A percentile compares a stretch with the other conserved stretches of the same genome.
These are phyloP conservation scores for Sycophila texana DNA, from an alignment of 2,888 invertebrate genomes.

Conservation along the genomic window DNA sequence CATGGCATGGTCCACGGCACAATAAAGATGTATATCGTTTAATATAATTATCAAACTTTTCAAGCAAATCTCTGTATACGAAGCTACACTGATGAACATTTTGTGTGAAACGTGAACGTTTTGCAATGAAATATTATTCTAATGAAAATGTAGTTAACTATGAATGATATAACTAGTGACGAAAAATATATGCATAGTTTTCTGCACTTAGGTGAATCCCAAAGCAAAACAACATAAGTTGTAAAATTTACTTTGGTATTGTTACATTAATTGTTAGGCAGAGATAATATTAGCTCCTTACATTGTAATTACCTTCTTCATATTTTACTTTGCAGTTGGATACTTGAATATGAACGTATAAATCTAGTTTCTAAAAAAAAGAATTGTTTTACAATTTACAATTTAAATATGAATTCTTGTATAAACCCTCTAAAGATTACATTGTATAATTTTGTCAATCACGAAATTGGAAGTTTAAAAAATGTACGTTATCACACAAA, in stretches of 20 bases:
- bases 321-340: background rate
- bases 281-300: slow-evolving; percentile 24
- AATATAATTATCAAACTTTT: slow-evolving; percentile 52
- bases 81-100: slow-evolving; percentile 38
- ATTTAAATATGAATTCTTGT: background rate
- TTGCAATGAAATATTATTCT: slow-evolving; percentile 30
- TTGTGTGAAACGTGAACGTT: slow-evolving; percentile 41
- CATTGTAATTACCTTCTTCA: slow-evolving; percentile 16
- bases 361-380: background rate
- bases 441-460: background rate
- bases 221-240: slow-evolving; percentile 38
- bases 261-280: slow-evolving; percentile 29
- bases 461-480: too few species aligned
- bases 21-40: slow-evolving; percentile 50
- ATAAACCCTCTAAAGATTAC: background rate
- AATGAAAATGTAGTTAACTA: slow-evolving; percentile 16
- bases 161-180: slow-evolving; percentile 31
- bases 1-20: slow-evolving; percentile 55
- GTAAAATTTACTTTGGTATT: slow-evolving; percentile 50
- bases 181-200: slow-evolving; percentile 37
- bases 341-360: background rate
- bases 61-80: slow-evolving; percentile 54
- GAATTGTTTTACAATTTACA: background rate
- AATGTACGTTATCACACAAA: background rate
- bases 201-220: slow-evolving; percentile 27